Percentiles rank a stretch among this genome's conserved stretches.
Conservation (phyloP, 2,888 invertebrate genomes). For the Stegana nigrithorax region DNA sequence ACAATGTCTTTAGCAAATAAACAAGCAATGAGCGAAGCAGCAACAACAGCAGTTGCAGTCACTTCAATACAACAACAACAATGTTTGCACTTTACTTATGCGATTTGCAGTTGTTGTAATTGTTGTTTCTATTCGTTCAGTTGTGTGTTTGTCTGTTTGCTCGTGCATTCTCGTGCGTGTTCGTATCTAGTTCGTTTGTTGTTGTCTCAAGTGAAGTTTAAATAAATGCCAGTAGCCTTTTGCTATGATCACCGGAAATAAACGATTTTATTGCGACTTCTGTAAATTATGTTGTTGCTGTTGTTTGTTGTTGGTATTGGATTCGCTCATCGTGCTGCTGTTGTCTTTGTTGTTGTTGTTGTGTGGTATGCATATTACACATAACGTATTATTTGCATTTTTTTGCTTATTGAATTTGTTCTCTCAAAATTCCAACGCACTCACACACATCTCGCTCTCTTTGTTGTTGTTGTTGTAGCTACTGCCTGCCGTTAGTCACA, state of each 20-base stretch:
- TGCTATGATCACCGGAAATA: slow-evolving; percentile 23
- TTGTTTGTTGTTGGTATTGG: not conserved
- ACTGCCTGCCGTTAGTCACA: slow-evolving; percentile 34
- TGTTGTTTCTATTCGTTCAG: slow-evolving; percentile 23
- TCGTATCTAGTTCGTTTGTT: too few species aligned
- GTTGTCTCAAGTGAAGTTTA: too few species aligned
- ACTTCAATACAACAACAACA: slow-evolving; percentile 31
- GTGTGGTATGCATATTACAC: slow-evolving; percentile 9
- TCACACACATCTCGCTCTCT: not conserved
- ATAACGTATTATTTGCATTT: too few species aligned
- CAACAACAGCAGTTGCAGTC: slow-evolving; percentile 23
- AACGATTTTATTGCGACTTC: too few species aligned
- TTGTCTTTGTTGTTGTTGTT: slow-evolving; percentile 14
- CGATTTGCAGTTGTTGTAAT: slow-evolving; percentile 45
- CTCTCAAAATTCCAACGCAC: too few species aligned
- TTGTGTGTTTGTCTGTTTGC: slow-evolving; percentile 48
- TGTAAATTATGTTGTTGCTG: too few species aligned
- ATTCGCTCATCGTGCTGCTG: not conserved
- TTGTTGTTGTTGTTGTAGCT: slow-evolving; percentile 42
- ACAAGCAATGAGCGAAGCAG: slow-evolving; percentile 43
- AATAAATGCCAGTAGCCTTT: too few species aligned
- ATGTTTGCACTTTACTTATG: slow-evolving; percentile 62
- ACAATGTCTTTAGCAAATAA: slow-evolving; percentile 59
- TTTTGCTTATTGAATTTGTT: too few species aligned
- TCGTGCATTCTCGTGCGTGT: too few species aligned